Evolutionary conservation across 1,140 invertebrate genomes (phyloP).

Genomic region (Rhopalosiphum maidis): DNA sequence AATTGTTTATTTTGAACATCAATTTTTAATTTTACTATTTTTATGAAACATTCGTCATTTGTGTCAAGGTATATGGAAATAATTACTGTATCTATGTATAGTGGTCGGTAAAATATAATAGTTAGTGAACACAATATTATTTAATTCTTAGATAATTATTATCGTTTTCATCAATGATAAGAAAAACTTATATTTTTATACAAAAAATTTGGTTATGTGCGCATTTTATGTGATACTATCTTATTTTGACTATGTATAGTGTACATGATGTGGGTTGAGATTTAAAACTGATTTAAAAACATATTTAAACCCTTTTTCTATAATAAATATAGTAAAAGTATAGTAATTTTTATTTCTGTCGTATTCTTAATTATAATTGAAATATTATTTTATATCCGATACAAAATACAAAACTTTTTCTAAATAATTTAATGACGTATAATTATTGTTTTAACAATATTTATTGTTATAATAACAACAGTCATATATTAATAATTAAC

Average conservation of each 20-base stretch:
- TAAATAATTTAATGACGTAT: background rate
- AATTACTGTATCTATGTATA: background rate
- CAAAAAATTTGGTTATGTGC: background rate
- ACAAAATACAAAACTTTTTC: background rate
- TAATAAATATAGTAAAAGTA: conserved; percentile 13
- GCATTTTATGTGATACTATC: background rate
- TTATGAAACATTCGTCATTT: conserved; percentile 9
- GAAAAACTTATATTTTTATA: background rate
- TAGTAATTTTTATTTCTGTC: background rate
- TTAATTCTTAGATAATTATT: background rate
- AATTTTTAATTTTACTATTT: background rate
- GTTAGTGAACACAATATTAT: background rate
- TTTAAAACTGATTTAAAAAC: background rate
- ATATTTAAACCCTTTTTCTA: background rate
- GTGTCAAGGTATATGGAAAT: conserved; percentile 16
- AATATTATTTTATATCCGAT: background rate
- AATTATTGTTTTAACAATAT: conserved; percentile 17
- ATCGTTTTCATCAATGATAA: background rate
- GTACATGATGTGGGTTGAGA: background rate
- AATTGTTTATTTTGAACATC: background rate
- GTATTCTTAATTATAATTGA: conserved; percentile 1
- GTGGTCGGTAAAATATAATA: background rate
- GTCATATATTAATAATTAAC: background rate
- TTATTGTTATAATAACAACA: background rate
- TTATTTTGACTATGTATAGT: background rate